These are phyloP conservation scores for Camponotus vicinus DNA, from an alignment of 1,140 invertebrate species.

Conservation along the genomic window DNA sequence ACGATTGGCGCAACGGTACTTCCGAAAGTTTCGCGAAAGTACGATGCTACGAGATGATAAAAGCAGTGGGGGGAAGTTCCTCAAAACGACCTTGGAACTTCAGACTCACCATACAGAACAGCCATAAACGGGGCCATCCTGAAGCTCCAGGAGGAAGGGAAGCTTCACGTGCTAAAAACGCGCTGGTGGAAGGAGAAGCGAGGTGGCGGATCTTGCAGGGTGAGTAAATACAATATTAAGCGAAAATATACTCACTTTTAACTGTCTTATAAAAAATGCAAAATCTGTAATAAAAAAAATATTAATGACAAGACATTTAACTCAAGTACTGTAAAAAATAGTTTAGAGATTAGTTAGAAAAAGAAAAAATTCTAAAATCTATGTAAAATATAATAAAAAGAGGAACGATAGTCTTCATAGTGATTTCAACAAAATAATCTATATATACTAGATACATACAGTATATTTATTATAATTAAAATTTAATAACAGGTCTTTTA, in stretches of 20 bases:
- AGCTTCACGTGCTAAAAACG: constrained; percentile 96
- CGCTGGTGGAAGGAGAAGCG: constrained; percentile 98
- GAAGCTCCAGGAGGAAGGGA: constrained; percentile 97
- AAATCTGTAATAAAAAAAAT: background rate
- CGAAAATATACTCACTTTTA: background rate
- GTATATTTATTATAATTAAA: background rate
- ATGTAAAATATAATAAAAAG: background rate
- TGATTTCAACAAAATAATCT: background rate
- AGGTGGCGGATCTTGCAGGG: constrained; percentile 93
- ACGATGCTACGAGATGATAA: constrained; percentile 47
- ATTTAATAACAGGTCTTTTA: background rate
- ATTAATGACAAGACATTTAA: background rate
- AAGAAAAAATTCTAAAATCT: background rate
- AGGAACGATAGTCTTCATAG: background rate
- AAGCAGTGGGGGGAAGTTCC: constrained; percentile 23
- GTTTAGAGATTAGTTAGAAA: background rate
- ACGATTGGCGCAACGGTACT: constrained; percentile 30
- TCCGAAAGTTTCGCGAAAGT: constrained; percentile 55
- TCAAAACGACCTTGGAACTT: constrained; percentile 75
- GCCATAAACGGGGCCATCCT: constrained; percentile 95
- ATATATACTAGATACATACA: background rate
- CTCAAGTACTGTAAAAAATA: background rate
- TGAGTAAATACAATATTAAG: constrained; percentile 83
- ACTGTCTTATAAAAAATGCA: background rate
- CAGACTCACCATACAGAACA: constrained; percentile 95